phyloP scores from a whole-genome alignment of 2,113 vertebrate species.

The Nibea albiflora region DNA sequence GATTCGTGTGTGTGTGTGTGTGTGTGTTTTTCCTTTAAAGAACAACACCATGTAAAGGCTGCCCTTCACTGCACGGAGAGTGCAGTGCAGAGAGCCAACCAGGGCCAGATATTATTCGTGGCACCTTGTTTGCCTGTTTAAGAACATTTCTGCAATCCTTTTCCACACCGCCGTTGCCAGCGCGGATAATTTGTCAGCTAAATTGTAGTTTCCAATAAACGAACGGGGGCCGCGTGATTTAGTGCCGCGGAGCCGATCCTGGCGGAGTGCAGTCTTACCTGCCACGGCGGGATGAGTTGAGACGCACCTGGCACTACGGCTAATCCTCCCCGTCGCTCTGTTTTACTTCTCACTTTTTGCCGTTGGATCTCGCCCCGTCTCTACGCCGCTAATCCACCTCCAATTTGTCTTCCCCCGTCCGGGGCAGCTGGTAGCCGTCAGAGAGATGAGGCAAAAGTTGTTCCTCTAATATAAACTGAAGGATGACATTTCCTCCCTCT shows the following conservation, averaged over 20 bases:
- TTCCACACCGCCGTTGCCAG: background rate
- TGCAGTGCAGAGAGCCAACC: background rate
- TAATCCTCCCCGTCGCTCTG: slow-evolving; percentile 22
- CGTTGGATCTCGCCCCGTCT: background rate
- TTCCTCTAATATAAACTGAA: slow-evolving; percentile 70
- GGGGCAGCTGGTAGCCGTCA: slow-evolving; percentile 76
- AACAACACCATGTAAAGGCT: background rate
- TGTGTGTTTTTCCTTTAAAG: background rate
- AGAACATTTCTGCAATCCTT: slow-evolving; percentile 21
- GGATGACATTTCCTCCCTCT: slow-evolving; percentile 73
- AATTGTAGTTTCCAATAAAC: slow-evolving; percentile 22
- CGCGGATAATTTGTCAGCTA: background rate
- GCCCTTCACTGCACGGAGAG: background rate
- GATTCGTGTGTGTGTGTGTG: slow-evolving; percentile 5
- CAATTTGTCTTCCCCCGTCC: slow-evolving; percentile 14
- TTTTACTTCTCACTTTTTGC: slow-evolving; percentile 26
- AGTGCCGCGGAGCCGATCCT: background rate
- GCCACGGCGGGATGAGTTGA: slow-evolving; percentile 9
- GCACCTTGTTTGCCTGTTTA: background rate
- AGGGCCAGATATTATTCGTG: background rate
- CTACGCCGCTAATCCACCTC: slow-evolving; percentile 36
- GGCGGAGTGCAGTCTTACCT: slow-evolving; percentile 26
- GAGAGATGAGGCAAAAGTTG: slow-evolving; percentile 48
- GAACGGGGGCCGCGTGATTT: background rate
- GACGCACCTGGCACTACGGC: background rate